A percentile compares a stretch with the other conserved stretches of the same genome.
Conservation (phyloP, 1,140 invertebrate genomes). For the Zaprionus camerounensis region DNA sequence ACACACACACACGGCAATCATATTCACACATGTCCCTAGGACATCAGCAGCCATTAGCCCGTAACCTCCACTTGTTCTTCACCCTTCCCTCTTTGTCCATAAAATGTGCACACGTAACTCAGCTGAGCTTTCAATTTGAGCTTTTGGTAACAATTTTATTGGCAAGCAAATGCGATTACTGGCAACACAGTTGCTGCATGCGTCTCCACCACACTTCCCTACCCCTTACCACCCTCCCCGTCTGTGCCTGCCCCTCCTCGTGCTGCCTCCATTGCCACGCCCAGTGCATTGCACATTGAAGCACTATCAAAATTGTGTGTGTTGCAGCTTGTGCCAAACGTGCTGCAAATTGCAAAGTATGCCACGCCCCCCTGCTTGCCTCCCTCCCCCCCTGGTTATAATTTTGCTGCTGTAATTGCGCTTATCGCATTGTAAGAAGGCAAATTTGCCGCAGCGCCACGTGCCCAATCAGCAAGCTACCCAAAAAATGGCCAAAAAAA, state of each 20-base stretch:
- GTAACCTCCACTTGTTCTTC: neutral
- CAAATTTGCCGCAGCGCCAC: constrained; percentile 69
- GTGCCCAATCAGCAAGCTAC: constrained; percentile 40
- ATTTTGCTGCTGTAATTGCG: constrained; percentile 59
- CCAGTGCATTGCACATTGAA: constrained; percentile 3
- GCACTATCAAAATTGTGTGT: constrained; percentile 29
- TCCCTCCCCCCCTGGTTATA: constrained; percentile 10
- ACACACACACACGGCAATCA: constrained; percentile 43
- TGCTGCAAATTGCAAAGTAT: constrained; percentile 27
- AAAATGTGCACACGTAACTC: neutral
- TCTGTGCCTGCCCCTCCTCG: too few species aligned
- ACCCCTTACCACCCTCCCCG: neutral
- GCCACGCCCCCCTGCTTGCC: neutral
- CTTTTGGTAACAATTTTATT: constrained; percentile 49
- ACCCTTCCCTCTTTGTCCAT: too few species aligned
- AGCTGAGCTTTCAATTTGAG: constrained; percentile 36
- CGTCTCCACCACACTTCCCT: neutral
- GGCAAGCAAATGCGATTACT: constrained; percentile 45
- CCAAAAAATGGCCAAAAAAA: constrained; percentile 20
- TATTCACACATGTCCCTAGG: constrained; percentile 34
- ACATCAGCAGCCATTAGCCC: constrained; percentile 9
- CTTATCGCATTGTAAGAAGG: constrained; percentile 75
- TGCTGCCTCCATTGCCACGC: neutral
- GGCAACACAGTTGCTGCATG: constrained; percentile 33
- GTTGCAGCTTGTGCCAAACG: constrained; percentile 25